A percentile compares a stretch with the other conserved stretches of the same genome.
Evolutionary conservation across 2,888 invertebrate genomes (phyloP).

Genomic region (Syrphus vitripennis): DNA sequence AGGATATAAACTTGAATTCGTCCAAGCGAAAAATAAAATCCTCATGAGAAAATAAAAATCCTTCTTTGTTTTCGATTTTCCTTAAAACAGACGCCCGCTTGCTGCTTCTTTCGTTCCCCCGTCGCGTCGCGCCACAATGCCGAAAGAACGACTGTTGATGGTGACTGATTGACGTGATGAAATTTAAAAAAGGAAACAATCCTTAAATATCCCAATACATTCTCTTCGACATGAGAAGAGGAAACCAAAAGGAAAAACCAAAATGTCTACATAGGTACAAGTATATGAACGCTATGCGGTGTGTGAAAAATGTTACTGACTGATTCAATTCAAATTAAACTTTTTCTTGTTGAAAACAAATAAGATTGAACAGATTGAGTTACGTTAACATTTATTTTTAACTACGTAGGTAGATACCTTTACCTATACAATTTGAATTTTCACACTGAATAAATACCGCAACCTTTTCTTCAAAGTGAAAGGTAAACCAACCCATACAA

Average conservation of each 20-base stretch:
- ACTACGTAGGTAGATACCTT: no score
- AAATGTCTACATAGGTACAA: no score
- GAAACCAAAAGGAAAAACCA: background rate
- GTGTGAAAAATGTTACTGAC: background rate
- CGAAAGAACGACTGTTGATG: background rate
- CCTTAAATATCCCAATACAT: background rate
- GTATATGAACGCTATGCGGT: no score
- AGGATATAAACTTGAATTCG: conserved; percentile 37
- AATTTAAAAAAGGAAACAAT: background rate
- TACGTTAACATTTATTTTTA: background rate
- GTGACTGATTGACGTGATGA: conserved; percentile 8
- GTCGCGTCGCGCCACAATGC: background rate
- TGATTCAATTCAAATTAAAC: conserved; percentile 7
- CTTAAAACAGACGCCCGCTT: background rate
- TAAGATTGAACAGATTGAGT: background rate
- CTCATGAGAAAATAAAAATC: conserved; percentile 19
- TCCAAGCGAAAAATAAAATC: conserved; percentile 45
- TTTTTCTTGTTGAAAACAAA: background rate
- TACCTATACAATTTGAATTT: background rate
- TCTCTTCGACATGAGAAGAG: background rate
- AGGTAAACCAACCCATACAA: no score
- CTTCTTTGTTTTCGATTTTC: conserved; percentile 9
- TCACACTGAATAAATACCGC: background rate
- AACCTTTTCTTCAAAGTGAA: background rate
- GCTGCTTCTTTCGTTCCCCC: no score